phyloP scores from a whole-genome alignment of 2,888 invertebrate species.

The Hybos culiciformis region DNA sequence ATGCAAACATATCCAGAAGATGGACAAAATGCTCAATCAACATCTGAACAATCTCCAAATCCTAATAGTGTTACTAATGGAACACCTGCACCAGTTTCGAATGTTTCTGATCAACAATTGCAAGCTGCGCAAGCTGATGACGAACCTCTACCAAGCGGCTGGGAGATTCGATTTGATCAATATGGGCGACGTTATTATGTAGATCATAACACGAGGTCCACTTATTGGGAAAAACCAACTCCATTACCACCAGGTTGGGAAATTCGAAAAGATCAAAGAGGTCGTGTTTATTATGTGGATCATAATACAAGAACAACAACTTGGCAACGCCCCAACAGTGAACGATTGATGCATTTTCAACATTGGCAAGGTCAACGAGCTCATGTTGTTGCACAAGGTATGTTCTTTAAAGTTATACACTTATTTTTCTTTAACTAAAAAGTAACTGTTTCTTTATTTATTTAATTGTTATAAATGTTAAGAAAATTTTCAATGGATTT shows the following conservation, averaged over 20 bases:
- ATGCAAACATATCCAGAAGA: slow-evolving; percentile 22
- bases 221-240: slow-evolving; percentile 86
- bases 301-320: slow-evolving; percentile 91
- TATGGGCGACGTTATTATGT: slow-evolving; percentile 88
- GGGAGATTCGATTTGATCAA: slow-evolving; percentile 75
- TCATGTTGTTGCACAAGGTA: slow-evolving; percentile 89
- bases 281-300: slow-evolving; percentile 92
- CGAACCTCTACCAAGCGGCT: slow-evolving; percentile 76
- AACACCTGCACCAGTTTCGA: slow-evolving; percentile 35
- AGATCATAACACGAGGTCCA: slow-evolving; percentile 91
- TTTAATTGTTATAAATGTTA: no score
- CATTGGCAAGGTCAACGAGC: slow-evolving; percentile 94
- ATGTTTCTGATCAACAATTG: slow-evolving; percentile 32
- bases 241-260: slow-evolving; percentile 90
- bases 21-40: neutral
- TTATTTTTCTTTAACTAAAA: no score
- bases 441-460: no score
- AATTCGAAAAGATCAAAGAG: slow-evolving; percentile 78
- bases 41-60: neutral
- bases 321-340: slow-evolving; percentile 91
- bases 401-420: no score
- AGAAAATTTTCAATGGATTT: no score
- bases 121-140: slow-evolving; percentile 36
- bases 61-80: slow-evolving; percentile 28
- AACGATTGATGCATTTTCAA: slow-evolving; percentile 88